Evolutionary conservation across 2,888 invertebrate genomes (phyloP), one percentile per base, ranked within the genome.

Genomic region (Lochmaea capreae): DNA sequence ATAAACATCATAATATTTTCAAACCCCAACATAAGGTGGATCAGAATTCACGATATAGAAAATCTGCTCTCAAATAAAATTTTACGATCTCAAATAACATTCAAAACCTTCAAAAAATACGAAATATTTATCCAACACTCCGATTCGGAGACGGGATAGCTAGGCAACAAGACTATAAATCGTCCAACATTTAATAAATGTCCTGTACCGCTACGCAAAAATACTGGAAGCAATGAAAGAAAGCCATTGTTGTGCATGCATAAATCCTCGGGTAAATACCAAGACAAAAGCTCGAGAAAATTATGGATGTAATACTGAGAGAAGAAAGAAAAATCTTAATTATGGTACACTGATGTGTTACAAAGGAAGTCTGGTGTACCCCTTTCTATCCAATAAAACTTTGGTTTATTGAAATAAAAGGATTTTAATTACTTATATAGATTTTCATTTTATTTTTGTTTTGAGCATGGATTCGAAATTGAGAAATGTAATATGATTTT

Each of bases 321-420:
- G 65, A 73, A 68, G 62, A 71, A 63, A 49, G 79, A 80, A 76
- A 81, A 79, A 80, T 80, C 80, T 82, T 82, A 83, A 83, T 82
- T 82, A 79, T 77, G 75, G 76, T 73, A 76, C 77, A 76, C 74
- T 76, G 79, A 79, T 79, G 78, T 75, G 78, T 74, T 74, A 73
- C 58, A 62, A 62, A 74, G 54, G 52, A 54, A 54, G 52, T 68
- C 52, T 8, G 16, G 6, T 16, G 16, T 16, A 8, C n/a, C 52
- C 16, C 1, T 16, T 18, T 16, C n/a, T 54, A 54, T 16, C 8
- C 6, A 54, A 16, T 54, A 54, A 16, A 54, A 54, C 16, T 5
- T 0, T 5, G 18, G 5, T 54, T 54, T 8, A 54, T 54, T 54
- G 52, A 54, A 16, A 54, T 54, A 9, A 2, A 16, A 54, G 26